A percentile compares a stretch with the other conserved stretches of the same genome.
Evolutionary conservation across 2,888 invertebrate genomes (phyloP).

Genomic region (Panopea generosa): DNA sequence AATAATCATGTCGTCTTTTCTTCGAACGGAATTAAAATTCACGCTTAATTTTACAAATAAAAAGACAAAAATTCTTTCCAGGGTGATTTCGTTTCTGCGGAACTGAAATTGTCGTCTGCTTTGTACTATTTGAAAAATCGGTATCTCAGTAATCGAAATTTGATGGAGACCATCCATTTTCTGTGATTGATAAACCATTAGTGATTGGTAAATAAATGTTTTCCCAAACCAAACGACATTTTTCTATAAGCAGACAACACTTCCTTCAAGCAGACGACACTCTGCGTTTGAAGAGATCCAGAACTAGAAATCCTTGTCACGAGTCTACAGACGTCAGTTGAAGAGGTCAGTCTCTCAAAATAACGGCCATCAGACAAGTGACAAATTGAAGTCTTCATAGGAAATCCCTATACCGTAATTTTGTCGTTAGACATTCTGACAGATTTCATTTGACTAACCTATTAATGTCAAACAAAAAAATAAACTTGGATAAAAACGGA

Average conservation of each 20-base stretch:
- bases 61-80: conserved; percentile 32
- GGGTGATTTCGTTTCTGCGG: conserved; percentile 28
- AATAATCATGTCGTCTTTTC: conserved; percentile 43
- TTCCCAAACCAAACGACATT: conserved; percentile 18
- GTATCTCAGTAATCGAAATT: conserved; percentile 16
- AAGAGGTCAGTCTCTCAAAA: conserved; percentile 7
- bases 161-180: conserved; percentile 38
- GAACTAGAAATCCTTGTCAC: conserved; percentile 20
- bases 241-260: not conserved
- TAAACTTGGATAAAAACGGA: too few species aligned
- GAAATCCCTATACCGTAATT: not conserved
- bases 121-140: conserved; percentile 21
- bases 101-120: not conserved
- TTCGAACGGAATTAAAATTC: conserved; percentile 49
- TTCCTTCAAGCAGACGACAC: conserved; percentile 17
- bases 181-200: conserved; percentile 33
- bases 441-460: too few species aligned
- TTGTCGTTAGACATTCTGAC: too few species aligned
- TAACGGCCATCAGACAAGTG: not conserved
- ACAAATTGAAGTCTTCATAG: conserved; percentile 8
- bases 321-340: conserved; percentile 5
- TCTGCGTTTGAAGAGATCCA: conserved; percentile 9
- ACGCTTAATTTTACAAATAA: conserved; percentile 45
- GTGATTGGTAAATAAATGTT: conserved; percentile 46
- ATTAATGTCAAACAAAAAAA: too few species aligned